Evolutionary conservation across 2,888 invertebrate species (phyloP), one percentile per base, ranked within the genome.

Genomic region (Epinotia brunnichana): DNA sequence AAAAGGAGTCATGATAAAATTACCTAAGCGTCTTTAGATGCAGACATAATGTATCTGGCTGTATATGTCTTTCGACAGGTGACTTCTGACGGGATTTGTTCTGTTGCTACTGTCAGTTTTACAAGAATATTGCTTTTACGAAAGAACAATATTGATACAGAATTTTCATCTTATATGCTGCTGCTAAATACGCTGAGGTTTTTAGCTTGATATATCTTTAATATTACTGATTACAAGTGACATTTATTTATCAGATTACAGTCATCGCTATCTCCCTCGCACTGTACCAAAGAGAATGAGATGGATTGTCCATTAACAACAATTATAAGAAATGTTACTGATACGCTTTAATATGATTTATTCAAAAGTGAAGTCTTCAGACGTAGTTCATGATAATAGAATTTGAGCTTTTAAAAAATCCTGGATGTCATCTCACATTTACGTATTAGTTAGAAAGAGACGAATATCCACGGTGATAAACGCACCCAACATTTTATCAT

Each of bases 121-220:
- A 48, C 48, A 48, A 48, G n/a, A 48, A 48, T 48, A 48, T 57
- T n/a, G 7, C 35, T 9, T 35, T 57, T 29, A 17, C n/a, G 7
- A 17, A n/a, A 53, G 9, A 17, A 9, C 0, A 19, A 53, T 3
- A 53, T 17, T 19, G 11, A 15, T 56, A 11, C 21, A 11, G 11
- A 41, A 41, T 5, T 60, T 39, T 41, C 48, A 48, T 48, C n/a
- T 48, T 48, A 1, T 15, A 7, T 48, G 7, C 74, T 66, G 69
- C 75, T 72, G 66, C 73, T 74, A 64, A 73, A 41, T 39, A 69
- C 53, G 29, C 54, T 66, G 39, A 35, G 54, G 66, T 66, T 41
- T 54, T 66, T 41, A 41, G 39, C 54, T 66, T 66, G 54, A 66
- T n/a, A 7, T 19, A 15, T 15, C 9, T 29, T 63, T 17, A 63